These are phyloP conservation scores for Spea bombifrons DNA, from an alignment of 2,113 vertebrate species.

Conservation along the genomic window DNA sequence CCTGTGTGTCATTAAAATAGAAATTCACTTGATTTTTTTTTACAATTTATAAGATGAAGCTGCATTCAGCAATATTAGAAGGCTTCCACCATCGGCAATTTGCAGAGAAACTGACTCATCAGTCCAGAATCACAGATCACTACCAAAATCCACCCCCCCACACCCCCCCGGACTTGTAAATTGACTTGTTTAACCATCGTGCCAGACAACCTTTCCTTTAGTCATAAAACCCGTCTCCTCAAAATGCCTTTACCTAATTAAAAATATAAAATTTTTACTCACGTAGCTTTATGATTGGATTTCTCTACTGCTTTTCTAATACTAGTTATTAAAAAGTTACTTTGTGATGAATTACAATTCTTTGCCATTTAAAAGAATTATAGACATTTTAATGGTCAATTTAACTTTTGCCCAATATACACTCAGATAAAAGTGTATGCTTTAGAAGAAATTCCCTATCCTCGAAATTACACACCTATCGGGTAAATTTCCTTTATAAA, in stretches of 20 bases:
- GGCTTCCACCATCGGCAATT: constrained; percentile 64
- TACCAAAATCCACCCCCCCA: constrained; percentile 22
- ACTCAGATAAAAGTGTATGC: constrained; percentile 49
- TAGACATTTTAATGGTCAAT: constrained; percentile 52
- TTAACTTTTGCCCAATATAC: constrained; percentile 51
- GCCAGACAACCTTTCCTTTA: constrained; percentile 44
- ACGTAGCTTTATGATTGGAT: constrained; percentile 52
- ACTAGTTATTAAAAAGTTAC: constrained; percentile 49
- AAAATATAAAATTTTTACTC: constrained; percentile 57
- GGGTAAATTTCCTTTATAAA: constrained; percentile 48
- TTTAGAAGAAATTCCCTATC: constrained; percentile 7
- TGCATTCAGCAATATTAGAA: constrained; percentile 74
- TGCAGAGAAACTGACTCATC: constrained; percentile 63
- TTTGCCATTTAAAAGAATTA: constrained; percentile 52
- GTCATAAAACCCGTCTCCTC: constrained; percentile 40
- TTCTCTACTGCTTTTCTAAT: constrained; percentile 48
- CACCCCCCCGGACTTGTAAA: constrained; percentile 50
- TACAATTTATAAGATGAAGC: constrained; percentile 60
- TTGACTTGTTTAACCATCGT: constrained; percentile 54
- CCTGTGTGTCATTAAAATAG: no score
- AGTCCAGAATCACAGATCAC: constrained; percentile 46
- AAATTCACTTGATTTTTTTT: no score
- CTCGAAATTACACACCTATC: constrained; percentile 28
- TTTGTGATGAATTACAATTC: constrained; percentile 56
- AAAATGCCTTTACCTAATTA: constrained; percentile 58